Percentiles rank a stretch among this genome's conserved stretches.
phyloP scores from a whole-genome alignment of 2,888 invertebrate species.

The Sepioteuthis lessoniana region DNA sequence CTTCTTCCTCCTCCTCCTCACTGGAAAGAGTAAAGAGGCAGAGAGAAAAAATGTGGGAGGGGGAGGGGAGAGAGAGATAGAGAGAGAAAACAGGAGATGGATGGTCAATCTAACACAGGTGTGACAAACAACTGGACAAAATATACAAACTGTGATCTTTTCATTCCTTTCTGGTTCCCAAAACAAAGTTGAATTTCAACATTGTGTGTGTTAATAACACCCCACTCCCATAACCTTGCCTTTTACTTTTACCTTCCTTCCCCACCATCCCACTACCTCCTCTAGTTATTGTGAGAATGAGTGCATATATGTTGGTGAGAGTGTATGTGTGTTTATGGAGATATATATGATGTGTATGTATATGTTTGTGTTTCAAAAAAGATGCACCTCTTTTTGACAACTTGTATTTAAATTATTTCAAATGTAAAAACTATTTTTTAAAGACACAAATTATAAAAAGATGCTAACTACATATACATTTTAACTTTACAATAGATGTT shows the following conservation, averaged over 20 bases:
- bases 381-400: too few relatives aligned
- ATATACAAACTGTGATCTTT: conserved; percentile 46
- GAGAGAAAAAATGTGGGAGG: background rate
- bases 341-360: background rate
- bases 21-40: background rate
- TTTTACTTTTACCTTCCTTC: background rate
- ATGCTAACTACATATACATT: too few relatives aligned
- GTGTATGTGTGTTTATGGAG: background rate
- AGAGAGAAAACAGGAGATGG: background rate
- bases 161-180: conserved; percentile 35
- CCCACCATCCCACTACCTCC: conserved; percentile 24
- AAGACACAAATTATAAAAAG: too few relatives aligned
- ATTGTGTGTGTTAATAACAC: background rate
- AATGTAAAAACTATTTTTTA: too few relatives aligned
- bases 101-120: background rate
- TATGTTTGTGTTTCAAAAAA: background rate
- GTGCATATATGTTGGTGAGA: background rate
- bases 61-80: background rate
- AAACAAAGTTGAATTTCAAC: background rate
- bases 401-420: too few relatives aligned
- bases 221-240: background rate
- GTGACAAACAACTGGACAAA: conserved; percentile 34
- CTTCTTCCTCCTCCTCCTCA: background rate
- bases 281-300: background rate
- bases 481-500: too few relatives aligned